phyloP scores from a whole-genome alignment of 2,113 vertebrate species.

The Engystomops pustulosus region DNA sequence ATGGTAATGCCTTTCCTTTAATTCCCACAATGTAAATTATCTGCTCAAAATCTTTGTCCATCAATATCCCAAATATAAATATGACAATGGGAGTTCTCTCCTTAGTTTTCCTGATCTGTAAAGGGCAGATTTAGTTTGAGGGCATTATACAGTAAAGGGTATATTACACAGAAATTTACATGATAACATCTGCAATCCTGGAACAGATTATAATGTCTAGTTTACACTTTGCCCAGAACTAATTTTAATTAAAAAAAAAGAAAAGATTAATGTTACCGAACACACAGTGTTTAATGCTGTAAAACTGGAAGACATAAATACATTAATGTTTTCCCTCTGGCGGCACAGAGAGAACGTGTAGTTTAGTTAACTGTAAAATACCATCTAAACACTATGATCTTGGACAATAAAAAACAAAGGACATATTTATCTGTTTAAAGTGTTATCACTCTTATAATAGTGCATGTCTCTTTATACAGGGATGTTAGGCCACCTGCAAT shows the following conservation, averaged over 20 bases:
- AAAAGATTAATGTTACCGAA: constrained; percentile 22
- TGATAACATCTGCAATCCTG: not conserved
- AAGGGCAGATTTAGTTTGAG: not conserved
- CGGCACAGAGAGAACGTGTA: not conserved
- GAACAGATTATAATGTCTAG: constrained; percentile 3
- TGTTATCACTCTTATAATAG: no score
- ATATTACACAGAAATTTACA: not conserved
- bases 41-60: not conserved
- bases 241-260: constrained; percentile 14
- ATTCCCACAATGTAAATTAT: no score
- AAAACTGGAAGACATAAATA: constrained; percentile 2
- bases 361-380: constrained; percentile 4
- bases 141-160: not conserved
- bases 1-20: no score
- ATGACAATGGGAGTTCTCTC: not conserved
- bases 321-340: not conserved
- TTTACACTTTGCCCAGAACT: constrained; percentile 1
- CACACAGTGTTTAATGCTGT: not conserved
- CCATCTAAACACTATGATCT: not conserved
- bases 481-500: no score
- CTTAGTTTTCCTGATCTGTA: not conserved
- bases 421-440: no score
- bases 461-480: no score
- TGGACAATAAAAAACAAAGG: not conserved
- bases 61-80: not conserved